Conservation (phyloP, 2,888 invertebrate genomes). For the Brachycybe producta region DNA sequence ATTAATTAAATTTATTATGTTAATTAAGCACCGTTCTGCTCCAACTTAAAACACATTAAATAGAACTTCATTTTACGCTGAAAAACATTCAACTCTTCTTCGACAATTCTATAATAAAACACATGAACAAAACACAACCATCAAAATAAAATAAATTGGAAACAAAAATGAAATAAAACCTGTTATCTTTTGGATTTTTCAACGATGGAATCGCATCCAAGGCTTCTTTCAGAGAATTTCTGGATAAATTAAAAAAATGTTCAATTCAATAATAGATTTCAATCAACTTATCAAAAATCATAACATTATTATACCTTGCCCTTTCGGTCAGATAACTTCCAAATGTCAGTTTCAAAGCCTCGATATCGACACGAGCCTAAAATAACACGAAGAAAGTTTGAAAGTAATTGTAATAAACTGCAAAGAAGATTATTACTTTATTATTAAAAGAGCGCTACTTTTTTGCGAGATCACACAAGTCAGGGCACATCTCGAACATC, state of each 20-base stretch:
- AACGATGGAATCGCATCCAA: neutral
- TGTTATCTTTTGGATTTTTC: neutral
- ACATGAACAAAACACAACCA: no score
- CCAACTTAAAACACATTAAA: conserved; percentile 37
- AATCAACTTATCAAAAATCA: neutral
- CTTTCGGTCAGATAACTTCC: conserved; percentile 49
- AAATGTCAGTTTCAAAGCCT: conserved; percentile 51
- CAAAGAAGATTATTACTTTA: no score
- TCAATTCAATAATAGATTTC: neutral
- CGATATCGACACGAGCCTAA: conserved; percentile 67
- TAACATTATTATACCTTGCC: conserved; percentile 40
- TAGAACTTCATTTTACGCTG: conserved; percentile 34
- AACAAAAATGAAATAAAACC: neutral
- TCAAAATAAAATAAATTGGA: conserved; percentile 2
- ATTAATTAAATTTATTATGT: neutral
- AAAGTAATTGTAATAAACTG: conserved; percentile 18
- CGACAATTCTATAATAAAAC: conserved; percentile 30
- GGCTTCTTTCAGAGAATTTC: conserved; percentile 8
- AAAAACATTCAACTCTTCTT: conserved; percentile 31
- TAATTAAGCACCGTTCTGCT: conserved; percentile 43
- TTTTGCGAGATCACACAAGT: no score
- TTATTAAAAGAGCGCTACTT: no score
- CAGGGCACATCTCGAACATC: no score
- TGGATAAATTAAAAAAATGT: neutral
- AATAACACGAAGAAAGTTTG: conserved; percentile 44